Percentiles rank a stretch among this genome's conserved stretches.
Evolutionary conservation across 2,797 vertebrate genomes (phyloP).

Genomic region (Periophthalmus magnuspinnatus): DNA sequence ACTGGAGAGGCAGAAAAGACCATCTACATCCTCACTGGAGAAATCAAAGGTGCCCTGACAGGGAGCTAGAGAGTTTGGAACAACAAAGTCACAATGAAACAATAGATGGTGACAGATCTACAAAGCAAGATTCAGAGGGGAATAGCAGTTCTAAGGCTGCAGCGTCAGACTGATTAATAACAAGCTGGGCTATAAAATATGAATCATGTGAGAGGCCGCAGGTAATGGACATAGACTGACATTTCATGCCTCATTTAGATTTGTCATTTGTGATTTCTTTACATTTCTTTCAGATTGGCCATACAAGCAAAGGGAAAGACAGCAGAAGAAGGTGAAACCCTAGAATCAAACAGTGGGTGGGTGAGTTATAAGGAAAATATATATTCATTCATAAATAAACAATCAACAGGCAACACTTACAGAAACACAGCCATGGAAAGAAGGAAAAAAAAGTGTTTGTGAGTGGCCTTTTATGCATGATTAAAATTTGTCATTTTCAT

Average conservation of each 20-base stretch:
- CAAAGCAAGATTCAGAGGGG: slow-evolving; percentile 8
- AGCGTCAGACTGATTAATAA: slow-evolving; percentile 14
- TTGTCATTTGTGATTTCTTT: background rate
- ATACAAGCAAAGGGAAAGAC: background rate
- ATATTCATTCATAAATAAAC: background rate
- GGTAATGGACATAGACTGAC: background rate
- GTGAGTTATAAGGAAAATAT: background rate
- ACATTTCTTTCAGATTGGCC: background rate
- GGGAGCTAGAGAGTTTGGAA: slow-evolving; percentile 8
- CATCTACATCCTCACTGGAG: slow-evolving; percentile 18
- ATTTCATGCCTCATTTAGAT: slow-evolving; percentile 8
- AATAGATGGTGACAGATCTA: slow-evolving; percentile 22
- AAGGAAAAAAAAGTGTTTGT: background rate
- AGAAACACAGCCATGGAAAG: background rate
- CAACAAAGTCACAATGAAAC: slow-evolving; percentile 30
- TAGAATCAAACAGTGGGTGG: background rate
- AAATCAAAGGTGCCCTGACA: slow-evolving; percentile 24
- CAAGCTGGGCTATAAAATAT: slow-evolving; percentile 1
- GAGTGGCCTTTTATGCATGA: no score
- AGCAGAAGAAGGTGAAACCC: background rate
- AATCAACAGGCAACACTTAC: background rate
- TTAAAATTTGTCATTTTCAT: background rate
- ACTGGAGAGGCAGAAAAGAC: slow-evolving; percentile 51
- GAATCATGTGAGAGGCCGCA: background rate
- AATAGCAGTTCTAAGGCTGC: slow-evolving; percentile 21